Evolutionary conservation across 2,113 vertebrate species (phyloP), one percentile per base, ranked within the genome.

Genomic region (Menidia beryllina): DNA sequence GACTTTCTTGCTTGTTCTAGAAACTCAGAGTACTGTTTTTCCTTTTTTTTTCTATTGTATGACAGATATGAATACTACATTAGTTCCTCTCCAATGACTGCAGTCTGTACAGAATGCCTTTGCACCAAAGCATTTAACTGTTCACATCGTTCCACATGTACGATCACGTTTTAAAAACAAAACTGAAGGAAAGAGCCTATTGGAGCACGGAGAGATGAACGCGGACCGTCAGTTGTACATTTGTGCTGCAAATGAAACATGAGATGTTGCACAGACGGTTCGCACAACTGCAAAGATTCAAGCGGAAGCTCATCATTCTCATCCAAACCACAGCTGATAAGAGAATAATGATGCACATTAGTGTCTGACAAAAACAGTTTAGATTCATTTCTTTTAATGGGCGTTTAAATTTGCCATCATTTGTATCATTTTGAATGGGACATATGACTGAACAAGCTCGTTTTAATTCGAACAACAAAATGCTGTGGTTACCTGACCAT

Each of bases 271-370:
- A 12, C 71, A 57, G 68, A 38, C 57, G 54, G 59, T 72, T 69
- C 52, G 27, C 23, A 73, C 73, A 58, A 57, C 67, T 74, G 69
- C 65, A 47, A 34, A 23, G 38, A 57, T 39, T 30, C 3, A 34
- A 26, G 41, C 36, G 41, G 43, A 80, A 65, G 50, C 12, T 23
- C 61, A 67, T 63, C 49, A 54, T 51, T 41, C 63, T 41, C 34
- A 45, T 56, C 55, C 26, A 36, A 41, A 27, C 57, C 27, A 7
- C 41, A 76, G 30, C 38, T 24, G 50, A 47, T 61, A 12, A 10
- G 20, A 26, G 25, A 15, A n/a, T 17, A 25, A 36, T 41, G 38
- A 23, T 9, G 3, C 21, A 53, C 20, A 19, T 27, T 49, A 36
- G 10, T 15, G 25, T 25, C 3, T 7, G 51, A 57, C 17, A 67